Evolutionary conservation across 2,888 invertebrate species (phyloP), one percentile per base, ranked within the genome.

Genomic region (Leistus spinibarbis): DNA sequence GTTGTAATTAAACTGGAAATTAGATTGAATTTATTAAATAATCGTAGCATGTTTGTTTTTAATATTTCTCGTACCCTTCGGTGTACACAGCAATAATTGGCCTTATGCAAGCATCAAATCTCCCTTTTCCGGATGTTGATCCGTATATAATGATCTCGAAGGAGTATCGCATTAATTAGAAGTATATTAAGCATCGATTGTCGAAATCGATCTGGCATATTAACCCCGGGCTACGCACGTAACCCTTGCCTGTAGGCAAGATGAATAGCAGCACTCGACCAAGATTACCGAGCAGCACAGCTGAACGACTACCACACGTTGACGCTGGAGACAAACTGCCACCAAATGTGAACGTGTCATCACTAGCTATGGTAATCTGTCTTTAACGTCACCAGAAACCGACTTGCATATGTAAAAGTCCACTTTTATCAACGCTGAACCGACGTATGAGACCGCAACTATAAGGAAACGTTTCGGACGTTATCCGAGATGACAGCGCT

Each of bases 331-430:
- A 64, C 64, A 64, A 64, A 64, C 24, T 27, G 24, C 60, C 60
- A 16, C 64, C 64, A 64, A 64, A 64, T 64, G 64, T 64, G 64
- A 64, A 23, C 64, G 22, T 17, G 64, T 64, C 64, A 23, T 64
- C 64, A 64, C 64, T 23, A 23, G 24, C 22, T 64, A 64, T 64
- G 64, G 22, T 64, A 64, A 64, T 64, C 16, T 27, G 23, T 64
- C 64, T 23, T 64, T n/a, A 20, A 60, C 13, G 60, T 19, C 60
- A 19, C n/a, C 3, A 17, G 40, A 60, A 10, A 60, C 60, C 20
- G 19, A 60, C 60, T 16, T 60, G 60, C 60, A 60, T 60, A 60
- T 60, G 60, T 60, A 17, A 19, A 56, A 22, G 22, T 17, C 60
- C 13, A 5, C 13, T 40, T 40, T 40, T 40, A 40, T 40, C 40